phyloP scores from a whole-genome alignment of 1,140 invertebrate genomes.

The Venturia canescens region DNA sequence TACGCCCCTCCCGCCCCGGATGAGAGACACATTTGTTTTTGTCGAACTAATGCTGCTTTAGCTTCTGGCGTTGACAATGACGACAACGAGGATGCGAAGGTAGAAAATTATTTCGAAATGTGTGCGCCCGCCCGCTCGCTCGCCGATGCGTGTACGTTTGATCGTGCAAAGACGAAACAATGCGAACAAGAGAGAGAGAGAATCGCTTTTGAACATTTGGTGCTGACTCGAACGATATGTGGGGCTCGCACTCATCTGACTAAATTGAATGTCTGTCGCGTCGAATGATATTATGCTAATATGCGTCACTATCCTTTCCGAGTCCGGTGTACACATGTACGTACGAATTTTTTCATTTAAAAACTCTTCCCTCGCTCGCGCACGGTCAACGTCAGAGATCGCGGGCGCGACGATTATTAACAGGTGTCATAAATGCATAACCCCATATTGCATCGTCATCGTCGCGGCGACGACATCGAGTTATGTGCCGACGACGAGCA shows the following conservation, averaged over 20 bases:
- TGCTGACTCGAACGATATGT: constrained; percentile 8
- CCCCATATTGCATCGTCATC: constrained; percentile 22
- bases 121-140: not conserved
- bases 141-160: not conserved
- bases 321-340: not conserved
- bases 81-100: not conserved
- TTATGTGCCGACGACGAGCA: constrained; percentile 13
- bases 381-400: constrained; percentile 15
- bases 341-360: constrained; percentile 8
- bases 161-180: not conserved
- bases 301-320: not conserved
- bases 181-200: not conserved
- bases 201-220: not conserved
- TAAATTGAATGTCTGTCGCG: constrained; percentile 39
- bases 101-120: constrained; percentile 20
- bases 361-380: constrained; percentile 26
- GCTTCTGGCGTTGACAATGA: not conserved
- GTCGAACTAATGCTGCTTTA: not conserved
- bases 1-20: not conserved
- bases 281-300: constrained; percentile 41
- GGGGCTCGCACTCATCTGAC: constrained; percentile 7
- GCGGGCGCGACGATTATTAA: constrained; percentile 39
- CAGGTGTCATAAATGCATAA: constrained; percentile 38
- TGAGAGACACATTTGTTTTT: not conserved
- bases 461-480: not conserved